Conservation (phyloP, 2,797 vertebrate species). For the Pseudochirops cupreus region DNA sequence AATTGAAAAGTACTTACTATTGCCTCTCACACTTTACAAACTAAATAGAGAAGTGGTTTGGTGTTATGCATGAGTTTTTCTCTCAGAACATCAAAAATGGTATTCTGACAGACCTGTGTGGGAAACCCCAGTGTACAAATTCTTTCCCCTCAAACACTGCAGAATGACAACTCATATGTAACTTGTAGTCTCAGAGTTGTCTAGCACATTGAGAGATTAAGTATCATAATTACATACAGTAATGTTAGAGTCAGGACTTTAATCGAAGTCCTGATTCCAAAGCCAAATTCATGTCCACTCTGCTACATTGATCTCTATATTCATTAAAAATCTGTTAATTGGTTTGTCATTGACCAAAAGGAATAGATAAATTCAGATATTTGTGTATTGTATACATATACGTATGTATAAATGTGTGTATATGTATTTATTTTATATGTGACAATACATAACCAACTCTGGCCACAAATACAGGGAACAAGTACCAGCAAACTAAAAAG, state of each 20-base stretch:
- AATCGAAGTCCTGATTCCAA: neutral
- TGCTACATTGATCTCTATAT: neutral
- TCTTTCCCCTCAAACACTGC: neutral
- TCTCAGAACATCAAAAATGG: constrained; percentile 23
- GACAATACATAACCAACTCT: constrained; percentile 3
- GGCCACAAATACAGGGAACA: neutral
- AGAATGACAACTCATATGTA: neutral
- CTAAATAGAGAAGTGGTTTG: constrained; percentile 62
- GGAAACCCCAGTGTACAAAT: neutral
- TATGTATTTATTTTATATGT: constrained; percentile 23
- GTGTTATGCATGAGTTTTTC: constrained; percentile 57
- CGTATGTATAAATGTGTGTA: neutral
- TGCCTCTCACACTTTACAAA: constrained; percentile 36
- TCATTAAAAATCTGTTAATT: constrained; percentile 12
- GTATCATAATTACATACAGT: neutral
- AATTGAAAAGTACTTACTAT: constrained; percentile 1
- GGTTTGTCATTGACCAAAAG: constrained; percentile 33
- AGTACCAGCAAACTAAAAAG: neutral
- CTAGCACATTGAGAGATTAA: neutral
- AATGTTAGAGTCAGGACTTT: neutral
- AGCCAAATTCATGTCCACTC: neutral
- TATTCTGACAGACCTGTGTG: neutral
- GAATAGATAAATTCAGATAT: constrained; percentile 35
- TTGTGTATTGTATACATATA: neutral
- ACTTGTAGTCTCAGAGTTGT: neutral